A percentile compares a stretch with the other conserved stretches of the same genome.
Conservation (phyloP, 2,113 vertebrate species). For the Nanger granti region DNA sequence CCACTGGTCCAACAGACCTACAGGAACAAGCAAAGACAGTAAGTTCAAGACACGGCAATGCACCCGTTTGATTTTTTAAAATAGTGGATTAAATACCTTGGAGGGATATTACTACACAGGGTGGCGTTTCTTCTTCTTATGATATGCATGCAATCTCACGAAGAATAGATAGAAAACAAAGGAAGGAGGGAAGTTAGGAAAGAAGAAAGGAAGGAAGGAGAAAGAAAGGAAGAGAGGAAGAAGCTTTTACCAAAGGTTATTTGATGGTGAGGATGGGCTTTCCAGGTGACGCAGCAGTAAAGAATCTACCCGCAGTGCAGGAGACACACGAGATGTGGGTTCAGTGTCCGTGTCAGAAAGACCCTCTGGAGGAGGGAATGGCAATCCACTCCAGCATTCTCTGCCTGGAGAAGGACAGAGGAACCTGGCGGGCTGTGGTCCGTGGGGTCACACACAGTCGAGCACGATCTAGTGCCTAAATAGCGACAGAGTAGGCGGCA, state of each 20-base stretch:
- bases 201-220: fast-evolving
- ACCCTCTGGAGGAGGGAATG: not conserved
- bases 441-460: not conserved
- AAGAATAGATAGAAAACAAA: fast-evolving
- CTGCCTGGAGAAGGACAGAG: not conserved
- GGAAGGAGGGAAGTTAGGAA: fast-evolving
- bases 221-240: not conserved
- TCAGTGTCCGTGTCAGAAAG: not conserved
- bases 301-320: not conserved
- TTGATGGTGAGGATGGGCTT: not conserved
- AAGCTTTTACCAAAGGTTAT: conserved; percentile 27
- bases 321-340: not conserved
- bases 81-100: not conserved
- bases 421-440: not conserved
- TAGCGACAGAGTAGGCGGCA: conserved; percentile 51
- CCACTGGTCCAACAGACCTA: not conserved
- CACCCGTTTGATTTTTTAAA: not conserved
- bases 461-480: not conserved
- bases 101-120: not conserved
- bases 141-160: not conserved
- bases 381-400: not conserved
- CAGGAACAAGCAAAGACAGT: not conserved
- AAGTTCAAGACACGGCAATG: not conserved
- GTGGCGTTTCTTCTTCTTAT: conserved; percentile 20
- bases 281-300: not conserved